A percentile compares a stretch with the other conserved stretches of the same genome.
phyloP scores from a whole-genome alignment of 1,140 invertebrate genomes.

The Drosophila mojavensis region DNA sequence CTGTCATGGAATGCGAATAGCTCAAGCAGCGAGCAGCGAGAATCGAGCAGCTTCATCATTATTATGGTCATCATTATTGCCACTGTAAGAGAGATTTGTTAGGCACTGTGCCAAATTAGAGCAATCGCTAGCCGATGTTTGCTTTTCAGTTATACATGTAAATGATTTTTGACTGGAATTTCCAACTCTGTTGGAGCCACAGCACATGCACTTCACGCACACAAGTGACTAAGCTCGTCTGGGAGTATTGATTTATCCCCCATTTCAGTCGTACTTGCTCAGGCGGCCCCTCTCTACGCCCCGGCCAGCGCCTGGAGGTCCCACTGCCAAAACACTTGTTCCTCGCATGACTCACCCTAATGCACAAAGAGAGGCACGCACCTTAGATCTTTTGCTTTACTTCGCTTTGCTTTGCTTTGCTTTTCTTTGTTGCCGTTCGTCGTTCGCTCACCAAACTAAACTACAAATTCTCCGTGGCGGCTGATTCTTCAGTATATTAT shows the following conservation, averaged over 20 bases:
- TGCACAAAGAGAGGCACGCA: slow-evolving; percentile 45
- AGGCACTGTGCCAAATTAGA: slow-evolving; percentile 58
- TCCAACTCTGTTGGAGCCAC: neutral
- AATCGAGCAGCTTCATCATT: slow-evolving; percentile 43
- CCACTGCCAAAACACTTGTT: slow-evolving; percentile 17
- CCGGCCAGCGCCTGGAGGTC: too few relatives aligned
- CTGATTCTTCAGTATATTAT: slow-evolving; percentile 42
- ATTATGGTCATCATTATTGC: slow-evolving; percentile 27
- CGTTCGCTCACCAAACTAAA: slow-evolving; percentile 10
- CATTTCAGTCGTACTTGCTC: neutral
- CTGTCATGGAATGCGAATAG: slow-evolving; percentile 64
- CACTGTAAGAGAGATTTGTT: slow-evolving; percentile 46
- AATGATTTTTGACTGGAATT: slow-evolving; percentile 1
- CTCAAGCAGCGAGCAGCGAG: slow-evolving; percentile 17
- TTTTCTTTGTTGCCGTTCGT: slow-evolving; percentile 5
- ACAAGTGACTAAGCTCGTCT: slow-evolving; percentile 54
- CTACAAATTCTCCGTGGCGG: slow-evolving; percentile 38
- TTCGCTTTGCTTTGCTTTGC: neutral
- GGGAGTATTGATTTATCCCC: slow-evolving; percentile 60
- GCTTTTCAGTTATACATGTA: slow-evolving; percentile 3
- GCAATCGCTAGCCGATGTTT: neutral
- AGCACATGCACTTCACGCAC: slow-evolving; percentile 41
- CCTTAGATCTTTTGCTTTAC: slow-evolving; percentile 33
- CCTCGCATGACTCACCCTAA: slow-evolving; percentile 65
- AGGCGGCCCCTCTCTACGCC: neutral